These are phyloP conservation scores for Drosophila nr. medialis DNA, from an alignment of 2,888 invertebrate species.

Conservation along the genomic window DNA sequence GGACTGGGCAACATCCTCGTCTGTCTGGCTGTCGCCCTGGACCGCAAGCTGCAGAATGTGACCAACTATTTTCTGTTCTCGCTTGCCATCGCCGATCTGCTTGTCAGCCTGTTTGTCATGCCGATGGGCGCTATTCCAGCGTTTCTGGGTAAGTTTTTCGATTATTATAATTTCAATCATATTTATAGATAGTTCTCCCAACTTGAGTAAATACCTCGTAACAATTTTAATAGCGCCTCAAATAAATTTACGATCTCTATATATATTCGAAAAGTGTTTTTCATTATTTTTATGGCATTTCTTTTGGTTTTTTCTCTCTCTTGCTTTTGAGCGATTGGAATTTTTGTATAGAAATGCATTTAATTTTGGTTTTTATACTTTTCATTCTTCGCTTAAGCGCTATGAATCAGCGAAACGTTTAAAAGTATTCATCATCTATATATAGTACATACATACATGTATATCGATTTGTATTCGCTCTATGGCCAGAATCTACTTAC, in stretches of 20 bases:
- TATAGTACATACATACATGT: neutral
- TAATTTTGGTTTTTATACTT: neutral
- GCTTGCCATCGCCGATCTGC: conserved; percentile 95
- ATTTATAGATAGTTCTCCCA: neutral
- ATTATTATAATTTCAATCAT: neutral
- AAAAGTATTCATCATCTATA: neutral
- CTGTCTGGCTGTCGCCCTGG: conserved; percentile 95
- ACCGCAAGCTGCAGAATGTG: conserved; percentile 95
- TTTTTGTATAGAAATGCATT: neutral
- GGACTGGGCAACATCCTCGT: conserved; percentile 96
- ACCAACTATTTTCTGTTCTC: conserved; percentile 98
- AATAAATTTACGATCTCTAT: neutral
- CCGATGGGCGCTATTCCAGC: conserved; percentile 97
- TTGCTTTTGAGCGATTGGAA: neutral
- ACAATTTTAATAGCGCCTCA: conserved; percentile 3
- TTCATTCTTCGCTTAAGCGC: neutral
- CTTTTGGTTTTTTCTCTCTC: neutral
- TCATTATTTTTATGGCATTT: conserved; percentile 7
- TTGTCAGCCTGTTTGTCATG: conserved; percentile 98
- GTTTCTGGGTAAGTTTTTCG: conserved; percentile 92
- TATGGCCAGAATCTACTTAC: neutral
- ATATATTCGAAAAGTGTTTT: neutral
- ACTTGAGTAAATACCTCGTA: conserved; percentile 6
- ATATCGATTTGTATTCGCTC: neutral
- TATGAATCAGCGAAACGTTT: neutral